Percentiles rank a stretch among this genome's conserved stretches.
These are phyloP conservation scores for Neolamprologus cancellatus DNA, from an alignment of 2,113 vertebrate species.

Conservation along the genomic window DNA sequence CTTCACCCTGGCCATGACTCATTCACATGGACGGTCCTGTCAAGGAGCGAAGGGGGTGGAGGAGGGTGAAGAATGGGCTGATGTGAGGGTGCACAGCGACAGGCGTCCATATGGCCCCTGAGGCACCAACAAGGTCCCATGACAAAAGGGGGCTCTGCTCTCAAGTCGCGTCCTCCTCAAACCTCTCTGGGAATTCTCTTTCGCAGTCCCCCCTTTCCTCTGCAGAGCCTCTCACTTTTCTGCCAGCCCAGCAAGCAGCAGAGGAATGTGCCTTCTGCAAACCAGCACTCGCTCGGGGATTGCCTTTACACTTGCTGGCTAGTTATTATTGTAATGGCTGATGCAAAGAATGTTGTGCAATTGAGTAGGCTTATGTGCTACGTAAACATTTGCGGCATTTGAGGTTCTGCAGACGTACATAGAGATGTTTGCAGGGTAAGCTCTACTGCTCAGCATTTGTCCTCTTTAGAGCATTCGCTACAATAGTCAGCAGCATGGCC, in stretches of 20 bases:
- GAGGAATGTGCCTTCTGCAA: slow-evolving; percentile 50
- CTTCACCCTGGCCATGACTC: slow-evolving; percentile 62
- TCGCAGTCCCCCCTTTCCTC: slow-evolving; percentile 13
- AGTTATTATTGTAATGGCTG: slow-evolving; percentile 16
- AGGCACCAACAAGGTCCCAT: slow-evolving; percentile 46
- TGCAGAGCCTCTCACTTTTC: slow-evolving; percentile 45
- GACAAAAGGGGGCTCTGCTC: slow-evolving; percentile 45
- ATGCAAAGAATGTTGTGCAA: slow-evolving; percentile 19
- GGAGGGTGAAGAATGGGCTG: slow-evolving; percentile 30
- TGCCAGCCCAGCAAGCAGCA: slow-evolving; percentile 9
- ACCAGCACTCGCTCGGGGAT: neutral
- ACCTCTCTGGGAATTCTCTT: slow-evolving; percentile 43
- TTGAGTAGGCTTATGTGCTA: neutral
- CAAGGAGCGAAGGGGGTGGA: slow-evolving; percentile 7
- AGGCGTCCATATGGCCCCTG: slow-evolving; percentile 45
- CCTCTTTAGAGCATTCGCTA: neutral
- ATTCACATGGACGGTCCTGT: slow-evolving; percentile 36
- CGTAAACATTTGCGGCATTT: neutral
- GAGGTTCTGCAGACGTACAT: neutral
- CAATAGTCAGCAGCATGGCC: neutral
- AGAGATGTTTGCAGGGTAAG: neutral
- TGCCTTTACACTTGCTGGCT: slow-evolving; percentile 11
- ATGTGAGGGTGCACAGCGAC: slow-evolving; percentile 55
- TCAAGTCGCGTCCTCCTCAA: slow-evolving; percentile 24
- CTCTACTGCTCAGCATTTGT: neutral